A percentile compares a stretch with the other conserved stretches of the same genome.
These are phyloP conservation scores for Oreonectes daqikongensis DNA, from an alignment of 2,797 vertebrate species.

Conservation along the genomic window DNA sequence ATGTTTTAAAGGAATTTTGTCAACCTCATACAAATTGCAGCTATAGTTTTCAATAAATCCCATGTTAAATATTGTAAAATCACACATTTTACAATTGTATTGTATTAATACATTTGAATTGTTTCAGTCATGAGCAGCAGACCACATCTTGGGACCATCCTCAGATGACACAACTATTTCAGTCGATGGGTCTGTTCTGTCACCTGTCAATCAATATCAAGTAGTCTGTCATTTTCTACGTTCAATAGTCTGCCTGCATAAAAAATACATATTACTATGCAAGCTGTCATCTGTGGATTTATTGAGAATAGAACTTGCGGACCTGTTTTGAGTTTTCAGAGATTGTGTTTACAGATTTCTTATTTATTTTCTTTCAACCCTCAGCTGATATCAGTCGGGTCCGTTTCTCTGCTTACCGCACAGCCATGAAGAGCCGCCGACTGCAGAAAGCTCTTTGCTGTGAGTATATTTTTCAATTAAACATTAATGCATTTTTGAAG, in stretches of 20 bases:
- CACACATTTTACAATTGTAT: not conserved
- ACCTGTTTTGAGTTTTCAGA: not conserved
- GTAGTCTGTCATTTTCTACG: not conserved
- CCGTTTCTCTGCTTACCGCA: conserved; percentile 87
- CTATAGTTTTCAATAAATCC: not conserved
- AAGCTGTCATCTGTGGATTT: not conserved
- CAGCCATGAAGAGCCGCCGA: conserved; percentile 84
- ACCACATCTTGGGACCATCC: conserved; percentile 88
- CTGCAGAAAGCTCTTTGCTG: conserved; percentile 82
- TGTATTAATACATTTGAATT: not conserved
- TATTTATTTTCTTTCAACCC: not conserved
- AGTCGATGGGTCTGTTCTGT: conserved; percentile 79
- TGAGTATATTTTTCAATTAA: conserved; percentile 67
- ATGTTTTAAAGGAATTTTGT: not conserved
- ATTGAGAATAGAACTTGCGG: not conserved
- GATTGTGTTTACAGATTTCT: not conserved
- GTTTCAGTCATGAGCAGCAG: conserved; percentile 81
- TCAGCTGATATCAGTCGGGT: conserved; percentile 84
- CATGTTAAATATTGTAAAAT: too few relatives aligned
- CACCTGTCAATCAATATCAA: conserved; percentile 18
- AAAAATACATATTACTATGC: not conserved
- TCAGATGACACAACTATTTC: conserved; percentile 84
- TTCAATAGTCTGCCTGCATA: not conserved
- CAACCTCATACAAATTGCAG: too few relatives aligned
- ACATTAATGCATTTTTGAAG: not conserved